phyloP scores from a whole-genome alignment of 2,113 vertebrate genomes.

The Genyomyrus donnyi region DNA sequence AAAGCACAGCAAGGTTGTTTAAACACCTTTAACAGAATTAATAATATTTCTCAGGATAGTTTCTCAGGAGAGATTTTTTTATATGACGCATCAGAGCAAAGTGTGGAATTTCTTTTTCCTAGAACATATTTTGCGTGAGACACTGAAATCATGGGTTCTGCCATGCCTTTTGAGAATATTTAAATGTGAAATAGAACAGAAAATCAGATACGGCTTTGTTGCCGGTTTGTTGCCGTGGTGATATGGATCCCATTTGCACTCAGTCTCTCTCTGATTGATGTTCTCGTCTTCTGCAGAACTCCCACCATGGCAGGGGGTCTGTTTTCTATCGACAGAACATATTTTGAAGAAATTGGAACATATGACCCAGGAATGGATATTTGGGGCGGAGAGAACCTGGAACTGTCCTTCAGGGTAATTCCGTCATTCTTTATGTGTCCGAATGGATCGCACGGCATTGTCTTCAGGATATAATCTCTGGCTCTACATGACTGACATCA shows the following conservation, averaged over 20 bases:
- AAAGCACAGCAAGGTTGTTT: not conserved
- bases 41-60: not conserved
- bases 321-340: conserved; percentile 92
- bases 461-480: not conserved
- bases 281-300: conserved; percentile 64
- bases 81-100: not conserved
- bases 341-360: conserved; percentile 98
- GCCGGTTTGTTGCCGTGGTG: not conserved
- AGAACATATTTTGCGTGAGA: not conserved
- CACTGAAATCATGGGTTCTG: not conserved
- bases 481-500: not conserved
- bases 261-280: not conserved
- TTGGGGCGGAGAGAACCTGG: conserved; percentile 97
- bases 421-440: not conserved
- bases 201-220: not conserved
- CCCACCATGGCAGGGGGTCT: conserved; percentile 97
- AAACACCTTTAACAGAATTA: not conserved
- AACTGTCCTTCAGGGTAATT: conserved; percentile 98
- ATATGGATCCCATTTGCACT: not conserved
- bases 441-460: not conserved
- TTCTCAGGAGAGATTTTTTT: not conserved
- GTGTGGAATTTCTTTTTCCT: not conserved
- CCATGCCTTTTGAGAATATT: not conserved
- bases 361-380: conserved; percentile 99
- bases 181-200: not conserved